These are phyloP conservation scores for Chaetoderma sp. DNA, from an alignment of 2,888 invertebrate species.

Conservation along the genomic window DNA sequence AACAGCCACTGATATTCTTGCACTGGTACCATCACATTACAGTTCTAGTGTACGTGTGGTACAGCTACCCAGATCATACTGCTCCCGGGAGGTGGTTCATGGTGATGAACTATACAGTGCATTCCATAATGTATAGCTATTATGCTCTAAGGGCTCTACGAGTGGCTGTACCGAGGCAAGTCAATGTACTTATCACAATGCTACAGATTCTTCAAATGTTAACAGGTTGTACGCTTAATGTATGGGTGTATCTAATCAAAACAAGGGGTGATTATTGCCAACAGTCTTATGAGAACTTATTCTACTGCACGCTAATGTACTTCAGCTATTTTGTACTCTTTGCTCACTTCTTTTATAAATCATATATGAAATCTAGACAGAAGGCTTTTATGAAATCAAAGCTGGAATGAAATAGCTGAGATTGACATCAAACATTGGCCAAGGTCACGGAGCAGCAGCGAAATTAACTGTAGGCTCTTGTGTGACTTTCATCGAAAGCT, in stretches of 20 bases:
- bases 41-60: constrained; percentile 72
- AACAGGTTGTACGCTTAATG: constrained; percentile 90
- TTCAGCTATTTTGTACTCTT: constrained; percentile 68
- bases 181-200: constrained; percentile 91
- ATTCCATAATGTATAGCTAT: constrained; percentile 72
- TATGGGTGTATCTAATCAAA: constrained; percentile 77
- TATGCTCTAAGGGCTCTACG: constrained; percentile 70
- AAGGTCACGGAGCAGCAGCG: too few relatives aligned
- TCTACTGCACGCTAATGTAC: constrained; percentile 66
- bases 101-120: constrained; percentile 72
- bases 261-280: constrained; percentile 65
- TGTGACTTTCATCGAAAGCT: too few relatives aligned
- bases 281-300: constrained; percentile 69
- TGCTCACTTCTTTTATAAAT: constrained; percentile 67
- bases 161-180: constrained; percentile 73
- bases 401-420: too few relatives aligned
- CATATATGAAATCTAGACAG: constrained; percentile 63
- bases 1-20: constrained; percentile 72
- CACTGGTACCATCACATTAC: constrained; percentile 73
- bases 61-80: constrained; percentile 64
- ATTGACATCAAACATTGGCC: too few relatives aligned
- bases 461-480: too few relatives aligned
- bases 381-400: too few relatives aligned
- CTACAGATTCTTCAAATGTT: constrained; percentile 95
- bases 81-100: constrained; percentile 69